Evolutionary conservation across 2,113 vertebrate species (phyloP).

Genomic region (Vulpes ferrilata): DNA sequence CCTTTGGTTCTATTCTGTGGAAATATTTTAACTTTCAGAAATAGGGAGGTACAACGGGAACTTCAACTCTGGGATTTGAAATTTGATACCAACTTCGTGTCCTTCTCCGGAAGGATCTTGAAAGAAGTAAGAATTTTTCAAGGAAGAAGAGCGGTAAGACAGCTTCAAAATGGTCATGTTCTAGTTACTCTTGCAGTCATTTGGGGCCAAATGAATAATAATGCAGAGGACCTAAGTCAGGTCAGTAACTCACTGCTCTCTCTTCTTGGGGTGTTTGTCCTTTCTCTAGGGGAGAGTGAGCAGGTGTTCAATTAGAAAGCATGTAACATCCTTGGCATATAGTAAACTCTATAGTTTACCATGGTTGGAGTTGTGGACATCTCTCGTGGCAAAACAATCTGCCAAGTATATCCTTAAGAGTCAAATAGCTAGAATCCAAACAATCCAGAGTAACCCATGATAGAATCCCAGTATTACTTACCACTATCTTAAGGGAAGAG

Average conservation of each 20-base stretch:
- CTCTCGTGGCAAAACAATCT: neutral
- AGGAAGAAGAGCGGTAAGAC: conserved; percentile 85
- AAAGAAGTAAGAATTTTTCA: conserved; percentile 90
- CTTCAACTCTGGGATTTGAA: conserved; percentile 91
- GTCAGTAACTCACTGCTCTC: neutral
- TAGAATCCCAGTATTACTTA: neutral
- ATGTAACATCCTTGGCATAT: neutral
- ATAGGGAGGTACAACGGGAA: conserved; percentile 88
- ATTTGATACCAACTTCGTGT: conserved; percentile 90
- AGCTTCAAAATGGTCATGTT: neutral
- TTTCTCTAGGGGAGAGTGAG: neutral
- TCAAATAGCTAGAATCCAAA: neutral
- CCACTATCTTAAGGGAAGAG: neutral
- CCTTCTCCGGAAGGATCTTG: conserved; percentile 90
- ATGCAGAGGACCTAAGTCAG: neutral
- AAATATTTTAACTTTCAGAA: conserved; percentile 84
- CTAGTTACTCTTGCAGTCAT: neutral
- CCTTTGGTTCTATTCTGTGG: neutral
- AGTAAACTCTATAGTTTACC: neutral
- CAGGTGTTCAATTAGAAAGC: neutral
- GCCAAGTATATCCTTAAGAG: neutral
- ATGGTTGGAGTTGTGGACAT: neutral
- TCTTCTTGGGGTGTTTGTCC: neutral
- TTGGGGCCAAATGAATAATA: neutral
- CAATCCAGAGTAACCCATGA: neutral